Conservation (phyloP, 2,797 vertebrate genomes). For the Mustela erminea region DNA sequence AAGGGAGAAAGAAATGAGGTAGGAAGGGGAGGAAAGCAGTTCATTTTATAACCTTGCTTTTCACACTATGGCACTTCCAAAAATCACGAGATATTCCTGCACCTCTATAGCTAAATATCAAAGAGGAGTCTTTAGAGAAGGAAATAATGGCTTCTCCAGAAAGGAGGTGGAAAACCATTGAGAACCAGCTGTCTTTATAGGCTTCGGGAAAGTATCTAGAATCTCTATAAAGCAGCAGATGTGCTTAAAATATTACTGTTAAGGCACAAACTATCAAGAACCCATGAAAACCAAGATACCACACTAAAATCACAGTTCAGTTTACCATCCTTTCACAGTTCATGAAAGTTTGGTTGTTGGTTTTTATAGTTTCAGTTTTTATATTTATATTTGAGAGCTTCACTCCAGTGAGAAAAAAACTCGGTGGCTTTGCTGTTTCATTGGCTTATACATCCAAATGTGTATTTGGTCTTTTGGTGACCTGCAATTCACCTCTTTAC, state of each 20-base stretch:
- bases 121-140: conserved; percentile 80
- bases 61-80: conserved; percentile 74
- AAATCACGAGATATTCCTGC: conserved; percentile 78
- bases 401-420: background rate
- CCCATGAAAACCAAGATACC: background rate
- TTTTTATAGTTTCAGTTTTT: conserved; percentile 10
- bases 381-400: conserved; percentile 3
- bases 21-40: conserved; percentile 13
- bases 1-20: conserved; percentile 56
- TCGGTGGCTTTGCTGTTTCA: background rate
- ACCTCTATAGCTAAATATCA: conserved; percentile 76
- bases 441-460: background rate
- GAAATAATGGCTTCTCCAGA: conserved; percentile 77
- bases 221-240: background rate
- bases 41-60: conserved; percentile 77
- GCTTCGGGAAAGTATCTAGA: background rate
- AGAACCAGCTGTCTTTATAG: background rate
- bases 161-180: background rate
- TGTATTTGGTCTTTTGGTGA: background rate
- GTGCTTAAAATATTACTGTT: background rate
- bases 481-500: background rate
- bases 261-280: background rate
- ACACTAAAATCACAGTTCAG: background rate
- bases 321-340: background rate
- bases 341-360: background rate